Evolutionary conservation across 2,888 invertebrate genomes (phyloP).

Genomic region (Schizaphis graminum): DNA sequence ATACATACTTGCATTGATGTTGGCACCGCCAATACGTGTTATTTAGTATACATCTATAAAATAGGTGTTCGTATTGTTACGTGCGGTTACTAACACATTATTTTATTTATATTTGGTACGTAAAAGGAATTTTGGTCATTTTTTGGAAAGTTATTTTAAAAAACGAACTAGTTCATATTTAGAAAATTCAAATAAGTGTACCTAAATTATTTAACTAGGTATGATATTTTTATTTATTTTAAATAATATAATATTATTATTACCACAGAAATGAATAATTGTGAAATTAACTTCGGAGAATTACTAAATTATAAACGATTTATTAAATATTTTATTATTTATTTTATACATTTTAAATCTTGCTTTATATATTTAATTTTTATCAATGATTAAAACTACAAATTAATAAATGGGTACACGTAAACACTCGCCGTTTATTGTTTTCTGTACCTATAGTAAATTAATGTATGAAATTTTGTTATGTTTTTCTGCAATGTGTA

Average conservation of each 20-base stretch:
- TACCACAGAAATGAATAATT: not conserved
- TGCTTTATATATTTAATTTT: not conserved
- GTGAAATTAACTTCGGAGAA: not conserved
- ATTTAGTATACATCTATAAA: not conserved
- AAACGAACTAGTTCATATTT: not conserved
- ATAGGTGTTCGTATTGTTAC: not conserved
- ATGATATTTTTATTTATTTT: too few relatives aligned
- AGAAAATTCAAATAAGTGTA: not conserved
- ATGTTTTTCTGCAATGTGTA: not conserved
- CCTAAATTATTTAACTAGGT: too few relatives aligned
- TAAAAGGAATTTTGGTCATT: not conserved
- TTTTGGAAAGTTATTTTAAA: too few relatives aligned
- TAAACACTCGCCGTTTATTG: not conserved
- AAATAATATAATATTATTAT: too few relatives aligned
- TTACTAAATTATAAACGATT: not conserved
- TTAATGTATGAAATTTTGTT: not conserved
- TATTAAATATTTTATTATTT: not conserved
- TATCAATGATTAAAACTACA: not conserved
- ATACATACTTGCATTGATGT: not conserved
- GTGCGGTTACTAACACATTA: not conserved
- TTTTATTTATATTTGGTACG: not conserved
- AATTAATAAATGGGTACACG: not conserved
- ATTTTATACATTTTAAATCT: not conserved
- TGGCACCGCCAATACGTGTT: not conserved
- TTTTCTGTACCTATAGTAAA: not conserved